These are phyloP conservation scores for Willowsia nigromaculata DNA, from an alignment of 2,888 invertebrate genomes.

Conservation along the genomic window DNA sequence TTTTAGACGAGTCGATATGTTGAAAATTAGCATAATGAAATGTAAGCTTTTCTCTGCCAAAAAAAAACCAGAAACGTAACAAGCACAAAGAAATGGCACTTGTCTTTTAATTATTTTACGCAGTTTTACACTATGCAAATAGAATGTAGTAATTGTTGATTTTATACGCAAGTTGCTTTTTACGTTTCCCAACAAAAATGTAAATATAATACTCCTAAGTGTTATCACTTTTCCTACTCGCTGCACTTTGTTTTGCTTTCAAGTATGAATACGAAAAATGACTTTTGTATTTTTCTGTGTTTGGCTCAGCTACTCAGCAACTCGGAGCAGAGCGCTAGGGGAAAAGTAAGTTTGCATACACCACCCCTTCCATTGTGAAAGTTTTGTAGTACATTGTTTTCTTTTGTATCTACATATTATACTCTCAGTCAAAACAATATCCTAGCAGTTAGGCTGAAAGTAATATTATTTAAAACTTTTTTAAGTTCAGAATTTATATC, in stretches of 20 bases:
- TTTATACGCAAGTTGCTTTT: no score
- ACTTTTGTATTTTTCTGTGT: constrained; percentile 36
- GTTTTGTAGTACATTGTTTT: no score
- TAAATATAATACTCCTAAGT: neutral
- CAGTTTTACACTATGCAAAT: no score
- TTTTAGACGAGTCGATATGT: no score
- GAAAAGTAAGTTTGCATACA: neutral
- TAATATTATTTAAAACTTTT: constrained; percentile 52
- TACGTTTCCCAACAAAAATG: neutral
- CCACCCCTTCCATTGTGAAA: no score
- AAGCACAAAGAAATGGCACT: no score
- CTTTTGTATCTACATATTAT: no score
- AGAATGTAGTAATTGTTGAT: no score
- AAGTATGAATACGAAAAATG: constrained; percentile 24
- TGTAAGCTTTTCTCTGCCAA: no score
- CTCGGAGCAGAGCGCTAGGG: neutral
- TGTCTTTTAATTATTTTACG: no score
- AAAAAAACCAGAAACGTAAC: no score
- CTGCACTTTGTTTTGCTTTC: neutral
- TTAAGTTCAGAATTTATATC: constrained; percentile 44
- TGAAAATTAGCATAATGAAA: no score
- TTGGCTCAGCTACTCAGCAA: neutral
- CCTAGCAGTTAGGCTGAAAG: neutral
- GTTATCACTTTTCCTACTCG: neutral
- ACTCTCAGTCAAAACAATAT: neutral